phyloP scores from a whole-genome alignment of 1,140 invertebrate species.

The Meloidogyne chitwoodi region DNA sequence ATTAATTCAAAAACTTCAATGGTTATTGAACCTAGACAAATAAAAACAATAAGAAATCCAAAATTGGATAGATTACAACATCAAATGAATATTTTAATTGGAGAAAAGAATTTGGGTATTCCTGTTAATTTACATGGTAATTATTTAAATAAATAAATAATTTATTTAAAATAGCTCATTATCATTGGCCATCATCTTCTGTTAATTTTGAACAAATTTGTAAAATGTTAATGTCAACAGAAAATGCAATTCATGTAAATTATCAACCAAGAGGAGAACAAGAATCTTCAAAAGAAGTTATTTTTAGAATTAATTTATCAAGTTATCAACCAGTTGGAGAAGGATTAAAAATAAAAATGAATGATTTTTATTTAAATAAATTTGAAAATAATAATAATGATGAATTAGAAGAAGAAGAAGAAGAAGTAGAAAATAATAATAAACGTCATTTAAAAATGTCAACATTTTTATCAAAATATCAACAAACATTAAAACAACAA shows the following conservation, averaged over 20 bases:
- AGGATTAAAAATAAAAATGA: neutral
- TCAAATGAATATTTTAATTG: conserved; percentile 11
- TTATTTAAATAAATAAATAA: neutral
- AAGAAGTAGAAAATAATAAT: neutral
- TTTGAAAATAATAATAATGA: neutral
- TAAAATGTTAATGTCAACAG: conserved; percentile 8
- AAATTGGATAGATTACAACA: conserved; percentile 11
- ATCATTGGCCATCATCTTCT: conserved; percentile 7
- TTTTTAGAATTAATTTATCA: neutral
- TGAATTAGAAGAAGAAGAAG: neutral
- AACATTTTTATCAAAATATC: conserved; percentile 12
- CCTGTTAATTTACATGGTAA: conserved; percentile 9
- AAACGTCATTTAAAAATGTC: neutral
- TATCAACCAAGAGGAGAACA: neutral
- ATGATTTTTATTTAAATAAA: conserved; percentile 4
- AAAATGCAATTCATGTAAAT: conserved; percentile 4
- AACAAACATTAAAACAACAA: conserved; percentile 1
- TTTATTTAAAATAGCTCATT: neutral
- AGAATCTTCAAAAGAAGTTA: neutral
- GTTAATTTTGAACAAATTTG: neutral
- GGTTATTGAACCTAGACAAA: conserved; percentile 7
- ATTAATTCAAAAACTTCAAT: neutral
- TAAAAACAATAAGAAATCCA: conserved; percentile 3
- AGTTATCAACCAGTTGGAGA: neutral
- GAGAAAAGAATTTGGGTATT: conserved; percentile 8